Evolutionary conservation across 2,113 vertebrate genomes (phyloP).

Genomic region (Oryzias curvinotus): DNA sequence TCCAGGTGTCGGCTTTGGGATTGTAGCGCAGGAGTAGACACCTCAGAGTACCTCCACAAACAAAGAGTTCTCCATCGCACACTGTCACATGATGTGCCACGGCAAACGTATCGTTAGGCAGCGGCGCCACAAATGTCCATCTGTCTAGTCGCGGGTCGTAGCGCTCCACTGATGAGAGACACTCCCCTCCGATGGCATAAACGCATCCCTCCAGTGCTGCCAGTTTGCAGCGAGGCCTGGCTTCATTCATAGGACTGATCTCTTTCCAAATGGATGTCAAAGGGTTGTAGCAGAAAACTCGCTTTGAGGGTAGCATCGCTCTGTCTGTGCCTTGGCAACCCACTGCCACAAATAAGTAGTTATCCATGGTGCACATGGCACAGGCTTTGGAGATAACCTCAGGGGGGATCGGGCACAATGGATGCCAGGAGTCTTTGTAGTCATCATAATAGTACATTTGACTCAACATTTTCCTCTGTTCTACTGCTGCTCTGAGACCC

Average conservation of each 20-base stretch:
- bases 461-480: constrained; percentile 62
- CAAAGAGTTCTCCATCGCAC: constrained; percentile 84
- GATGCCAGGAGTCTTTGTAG: constrained; percentile 79
- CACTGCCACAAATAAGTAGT: constrained; percentile 90
- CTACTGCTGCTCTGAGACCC: constrained; percentile 9
- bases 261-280: constrained; percentile 88
- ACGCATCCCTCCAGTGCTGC: constrained; percentile 85
- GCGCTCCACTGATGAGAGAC: constrained; percentile 86
- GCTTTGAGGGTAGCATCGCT: constrained; percentile 78
- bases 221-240: constrained; percentile 87
- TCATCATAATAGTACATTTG: constrained; percentile 86
- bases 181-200: constrained; percentile 93
- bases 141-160: constrained; percentile 87
- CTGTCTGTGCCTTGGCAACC: constrained; percentile 77
- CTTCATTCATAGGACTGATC: constrained; percentile 87
- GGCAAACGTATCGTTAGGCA: constrained; percentile 88
- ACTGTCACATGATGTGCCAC: constrained; percentile 86
- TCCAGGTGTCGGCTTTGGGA: constrained; percentile 78
- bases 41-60: constrained; percentile 85
- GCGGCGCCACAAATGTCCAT: constrained; percentile 85
- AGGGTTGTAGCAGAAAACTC: constrained; percentile 93
- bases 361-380: constrained; percentile 88
- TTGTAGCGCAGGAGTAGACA: constrained; percentile 84
- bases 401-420: constrained; percentile 76
- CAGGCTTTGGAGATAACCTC: constrained; percentile 85